Evolutionary conservation across 2,113 vertebrate genomes (phyloP).

Genomic region (Microcebus tavaratra): DNA sequence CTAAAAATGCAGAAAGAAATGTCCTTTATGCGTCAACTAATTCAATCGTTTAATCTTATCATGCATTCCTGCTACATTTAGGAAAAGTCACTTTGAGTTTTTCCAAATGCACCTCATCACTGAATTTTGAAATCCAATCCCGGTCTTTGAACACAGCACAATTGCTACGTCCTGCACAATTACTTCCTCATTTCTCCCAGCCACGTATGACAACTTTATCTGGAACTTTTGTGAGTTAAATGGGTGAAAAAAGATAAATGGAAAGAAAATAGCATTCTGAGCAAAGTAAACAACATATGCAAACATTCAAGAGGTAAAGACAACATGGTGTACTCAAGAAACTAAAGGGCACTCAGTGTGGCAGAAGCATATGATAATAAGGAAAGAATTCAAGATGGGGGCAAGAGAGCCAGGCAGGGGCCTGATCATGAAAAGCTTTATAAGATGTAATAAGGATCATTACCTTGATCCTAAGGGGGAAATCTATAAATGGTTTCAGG

Average conservation of each 20-base stretch:
- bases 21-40: background rate
- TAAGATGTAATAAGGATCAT: background rate
- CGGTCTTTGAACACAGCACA: background rate
- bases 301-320: background rate
- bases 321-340: background rate
- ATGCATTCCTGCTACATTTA: background rate
- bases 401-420: background rate
- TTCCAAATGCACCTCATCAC: background rate
- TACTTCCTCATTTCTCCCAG: background rate
- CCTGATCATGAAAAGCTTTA: background rate
- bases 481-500: background rate
- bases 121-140: background rate
- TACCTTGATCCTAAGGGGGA: background rate
- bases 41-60: background rate
- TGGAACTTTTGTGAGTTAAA: background rate
- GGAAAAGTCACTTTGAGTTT: background rate
- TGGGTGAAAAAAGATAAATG: background rate
- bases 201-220: background rate
- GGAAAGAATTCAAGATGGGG: rapidly evolving
- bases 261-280: background rate
- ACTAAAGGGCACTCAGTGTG: background rate
- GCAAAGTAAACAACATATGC: background rate
- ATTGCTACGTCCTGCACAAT: background rate
- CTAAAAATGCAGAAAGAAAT: background rate
- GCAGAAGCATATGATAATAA: background rate